Evolutionary conservation across 2,113 vertebrate species (phyloP).

Genomic region (Corythaeola cristata): DNA sequence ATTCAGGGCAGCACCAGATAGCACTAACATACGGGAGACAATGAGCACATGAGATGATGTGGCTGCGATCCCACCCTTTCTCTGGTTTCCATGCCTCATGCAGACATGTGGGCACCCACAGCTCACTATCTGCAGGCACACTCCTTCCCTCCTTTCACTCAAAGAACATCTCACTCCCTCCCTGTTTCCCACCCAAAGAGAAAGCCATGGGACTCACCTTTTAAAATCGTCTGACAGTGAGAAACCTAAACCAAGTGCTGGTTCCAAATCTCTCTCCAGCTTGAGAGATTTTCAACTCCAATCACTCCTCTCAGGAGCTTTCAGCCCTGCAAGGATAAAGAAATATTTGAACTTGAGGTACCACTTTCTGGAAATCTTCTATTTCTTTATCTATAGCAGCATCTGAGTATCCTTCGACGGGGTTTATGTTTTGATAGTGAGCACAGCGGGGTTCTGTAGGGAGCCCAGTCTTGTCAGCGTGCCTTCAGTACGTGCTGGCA

Average conservation of each 20-base stretch:
- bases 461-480: neutral
- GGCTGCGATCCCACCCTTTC: neutral
- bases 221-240: neutral
- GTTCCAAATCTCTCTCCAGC: neutral
- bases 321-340: neutral
- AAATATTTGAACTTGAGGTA: neutral
- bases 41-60: rapidly evolving
- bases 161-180: neutral
- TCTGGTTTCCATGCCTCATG: neutral
- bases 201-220: neutral
- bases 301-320: neutral
- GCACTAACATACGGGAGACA: rapidly evolving
- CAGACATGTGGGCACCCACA: neutral
- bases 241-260: neutral
- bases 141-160: neutral
- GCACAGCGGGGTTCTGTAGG: neutral
- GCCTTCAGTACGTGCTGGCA: neutral
- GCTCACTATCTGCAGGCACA: neutral
- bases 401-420: neutral
- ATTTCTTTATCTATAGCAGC: neutral
- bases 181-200: neutral
- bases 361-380: neutral
- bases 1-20: neutral
- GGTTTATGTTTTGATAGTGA: neutral
- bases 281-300: neutral